Base-by-base conservation (phyloP, 92 coral and sea anemone genomes). In the Siderastrea radians region DNA sequence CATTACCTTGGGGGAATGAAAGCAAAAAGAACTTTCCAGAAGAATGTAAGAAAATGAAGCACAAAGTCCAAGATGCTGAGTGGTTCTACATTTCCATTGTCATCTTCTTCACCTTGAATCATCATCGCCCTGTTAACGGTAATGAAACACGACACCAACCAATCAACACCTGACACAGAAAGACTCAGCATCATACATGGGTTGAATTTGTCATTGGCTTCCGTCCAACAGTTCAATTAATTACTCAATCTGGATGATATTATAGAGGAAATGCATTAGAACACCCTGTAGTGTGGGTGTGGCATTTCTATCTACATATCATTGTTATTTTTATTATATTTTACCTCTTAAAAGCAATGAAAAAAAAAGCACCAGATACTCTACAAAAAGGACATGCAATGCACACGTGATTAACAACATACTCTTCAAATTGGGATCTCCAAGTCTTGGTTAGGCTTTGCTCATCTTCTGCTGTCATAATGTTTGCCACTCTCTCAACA, bases 381-480 rank as follows among this genome's bases (percentile, higher is more conserved):
- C n/a, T n/a, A n/a, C n/a, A 26, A 26, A 0, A 26, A 26, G 38
- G 38, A 26, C 38, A 26, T 26, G 38, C 38, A 26, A 26, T 26
- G 38, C 38, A 26, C 38, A 48, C 77, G 49, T 2, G 3, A 9
- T 10, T 14, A 38, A 3, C 7, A 12, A 68, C 98, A 88, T 86
- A 95, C 98, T 95, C 98, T 89, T 95, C 98, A 79, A 95, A 95
- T 70, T 95, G 98, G 38, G 95, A 68, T 51, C 98, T 89, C 98
- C 98, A 95, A 49, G 93, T 86, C 65, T 93, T 93, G 68, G 89
- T 73, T 2, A 95, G 69, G 75, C 96, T 89, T 49, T 95, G 87
- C 57, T 95, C 88, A 78, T 95, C 96, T 57, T 95, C 94, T 49
- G 96, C 88, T 14, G 98, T 95, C 75, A 95, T 95, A 19, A 95